Percentiles rank a stretch among this genome's conserved stretches.
These are phyloP conservation scores for Lemur catta DNA, from an alignment of 2,797 vertebrate species.

Conservation along the genomic window DNA sequence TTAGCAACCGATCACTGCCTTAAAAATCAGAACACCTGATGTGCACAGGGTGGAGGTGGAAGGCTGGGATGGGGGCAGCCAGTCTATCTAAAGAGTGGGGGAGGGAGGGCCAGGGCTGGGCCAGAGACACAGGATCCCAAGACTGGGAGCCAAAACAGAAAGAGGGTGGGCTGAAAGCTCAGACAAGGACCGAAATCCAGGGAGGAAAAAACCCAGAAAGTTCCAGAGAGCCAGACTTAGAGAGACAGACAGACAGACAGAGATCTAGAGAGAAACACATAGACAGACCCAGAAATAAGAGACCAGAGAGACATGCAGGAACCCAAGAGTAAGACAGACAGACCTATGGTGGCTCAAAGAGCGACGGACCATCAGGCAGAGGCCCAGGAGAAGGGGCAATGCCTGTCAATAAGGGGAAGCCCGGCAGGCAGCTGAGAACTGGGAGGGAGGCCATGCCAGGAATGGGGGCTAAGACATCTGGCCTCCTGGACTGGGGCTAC, in stretches of 20 bases:
- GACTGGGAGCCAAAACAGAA: background rate
- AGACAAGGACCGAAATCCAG: background rate
- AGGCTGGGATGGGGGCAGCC: background rate
- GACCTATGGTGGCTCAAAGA: background rate
- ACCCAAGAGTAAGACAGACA: background rate
- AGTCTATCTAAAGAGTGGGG: background rate
- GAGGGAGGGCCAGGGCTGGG: background rate
- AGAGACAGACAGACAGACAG: background rate
- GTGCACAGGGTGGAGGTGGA: background rate
- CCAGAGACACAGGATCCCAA: background rate
- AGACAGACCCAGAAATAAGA: background rate
- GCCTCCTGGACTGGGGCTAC: constrained; percentile 44
- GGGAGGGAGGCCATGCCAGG: constrained; percentile 17
- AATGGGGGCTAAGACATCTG: constrained; percentile 62
- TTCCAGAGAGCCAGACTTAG: background rate
- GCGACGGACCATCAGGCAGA: background rate
- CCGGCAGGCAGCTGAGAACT: background rate
- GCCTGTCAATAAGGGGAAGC: constrained; percentile 32
- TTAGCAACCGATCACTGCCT: background rate
- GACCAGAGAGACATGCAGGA: background rate
- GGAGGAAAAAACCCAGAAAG: background rate
- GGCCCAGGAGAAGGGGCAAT: constrained; percentile 2
- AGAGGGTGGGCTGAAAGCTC: background rate
- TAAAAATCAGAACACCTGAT: background rate
- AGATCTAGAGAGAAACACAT: background rate